Evolutionary conservation across 2,888 invertebrate species (phyloP).

Genomic region (Hyposoter dolosus): DNA sequence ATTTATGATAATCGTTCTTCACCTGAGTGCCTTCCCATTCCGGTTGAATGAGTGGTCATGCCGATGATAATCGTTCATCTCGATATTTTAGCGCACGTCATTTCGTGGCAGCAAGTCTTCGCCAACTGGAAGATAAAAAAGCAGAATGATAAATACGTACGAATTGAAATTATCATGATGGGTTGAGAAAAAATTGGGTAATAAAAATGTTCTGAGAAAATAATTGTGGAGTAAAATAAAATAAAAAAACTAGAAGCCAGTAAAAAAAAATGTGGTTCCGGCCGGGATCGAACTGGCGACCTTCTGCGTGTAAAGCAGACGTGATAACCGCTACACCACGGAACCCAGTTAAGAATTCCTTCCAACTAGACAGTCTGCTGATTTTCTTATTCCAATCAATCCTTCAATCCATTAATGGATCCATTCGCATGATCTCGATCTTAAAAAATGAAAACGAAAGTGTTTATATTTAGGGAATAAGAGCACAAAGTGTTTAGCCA

Average conservation of each 20-base stretch:
- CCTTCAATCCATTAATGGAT: background rate
- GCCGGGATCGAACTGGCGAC: constrained; percentile 82
- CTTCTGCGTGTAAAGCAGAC: constrained; percentile 83
- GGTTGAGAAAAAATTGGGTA: background rate
- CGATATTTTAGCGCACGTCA: constrained; percentile 68
- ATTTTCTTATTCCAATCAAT: background rate
- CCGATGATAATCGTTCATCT: constrained; percentile 76
- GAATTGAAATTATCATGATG: background rate
- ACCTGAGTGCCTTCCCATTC: constrained; percentile 83
- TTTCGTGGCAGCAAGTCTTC: constrained; percentile 53
- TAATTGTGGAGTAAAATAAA: background rate
- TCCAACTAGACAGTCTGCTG: background rate
- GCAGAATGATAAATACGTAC: constrained; percentile 23
- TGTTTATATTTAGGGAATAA: background rate
- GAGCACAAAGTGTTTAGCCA: background rate
- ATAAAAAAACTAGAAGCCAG: background rate
- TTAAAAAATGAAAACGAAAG: no score
- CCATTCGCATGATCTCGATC: background rate
- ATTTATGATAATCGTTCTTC: constrained; percentile 74
- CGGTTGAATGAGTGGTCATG: constrained; percentile 80
- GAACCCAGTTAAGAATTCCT: constrained; percentile 70
- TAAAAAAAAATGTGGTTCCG: constrained; percentile 76
- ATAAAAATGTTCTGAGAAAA: background rate
- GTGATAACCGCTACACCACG: constrained; percentile 82
- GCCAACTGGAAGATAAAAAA: constrained; percentile 25